These are phyloP conservation scores for Eidolon helvum DNA, from an alignment of 2,113 vertebrate genomes.

Conservation along the genomic window DNA sequence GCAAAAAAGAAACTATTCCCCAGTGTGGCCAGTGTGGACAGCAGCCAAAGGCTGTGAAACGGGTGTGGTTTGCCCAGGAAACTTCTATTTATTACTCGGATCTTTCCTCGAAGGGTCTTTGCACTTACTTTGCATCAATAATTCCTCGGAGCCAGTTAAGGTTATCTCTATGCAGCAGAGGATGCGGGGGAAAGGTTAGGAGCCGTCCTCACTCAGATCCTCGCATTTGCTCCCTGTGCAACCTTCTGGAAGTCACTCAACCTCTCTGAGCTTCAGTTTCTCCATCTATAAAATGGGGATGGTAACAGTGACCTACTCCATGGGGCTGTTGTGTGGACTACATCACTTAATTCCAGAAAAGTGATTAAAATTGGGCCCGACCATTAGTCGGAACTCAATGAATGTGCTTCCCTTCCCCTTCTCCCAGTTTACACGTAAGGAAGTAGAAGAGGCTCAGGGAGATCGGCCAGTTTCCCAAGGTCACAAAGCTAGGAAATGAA, in stretches of 20 bases:
- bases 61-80: not conserved
- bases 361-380: not conserved
- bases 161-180: not conserved
- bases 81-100: not conserved
- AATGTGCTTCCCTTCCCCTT: fast-evolving
- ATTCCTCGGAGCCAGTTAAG: no score
- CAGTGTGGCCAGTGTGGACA: fast-evolving
- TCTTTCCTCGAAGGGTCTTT: not conserved
- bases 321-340: no score
- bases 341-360: not conserved
- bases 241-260: no score
- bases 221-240: not conserved
- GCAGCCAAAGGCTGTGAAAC: not conserved
- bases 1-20: no score
- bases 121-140: no score
- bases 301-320: not conserved
- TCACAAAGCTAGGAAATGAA: not conserved
- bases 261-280: not conserved
- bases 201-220: not conserved
- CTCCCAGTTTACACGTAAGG: not conserved
- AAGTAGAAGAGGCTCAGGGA: not conserved
- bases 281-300: not conserved
- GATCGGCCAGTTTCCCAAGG: not conserved
- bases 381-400: not conserved
- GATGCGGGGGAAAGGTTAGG: fast-evolving